Percentiles rank a stretch among this genome's conserved stretches.
Evolutionary conservation across 2,888 invertebrate species (phyloP).

Genomic region (Nineta flava): DNA sequence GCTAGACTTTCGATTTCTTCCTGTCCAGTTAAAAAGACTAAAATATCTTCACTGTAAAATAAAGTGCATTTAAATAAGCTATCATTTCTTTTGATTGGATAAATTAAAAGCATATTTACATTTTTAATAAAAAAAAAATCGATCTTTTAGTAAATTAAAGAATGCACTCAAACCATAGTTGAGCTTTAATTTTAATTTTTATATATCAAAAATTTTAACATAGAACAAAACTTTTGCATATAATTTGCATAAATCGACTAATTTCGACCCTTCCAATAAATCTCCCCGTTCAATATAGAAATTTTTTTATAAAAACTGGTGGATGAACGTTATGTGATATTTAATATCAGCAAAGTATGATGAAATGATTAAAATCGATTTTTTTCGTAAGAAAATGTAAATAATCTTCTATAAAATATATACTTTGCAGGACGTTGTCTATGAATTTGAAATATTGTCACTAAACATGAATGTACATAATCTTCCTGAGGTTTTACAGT

Average conservation of each 20-base stretch:
- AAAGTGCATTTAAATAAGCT: constrained; percentile 8
- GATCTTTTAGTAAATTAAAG: neutral
- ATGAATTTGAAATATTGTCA: constrained; percentile 83
- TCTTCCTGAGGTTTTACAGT: constrained; percentile 58
- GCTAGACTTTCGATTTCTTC: constrained; percentile 89
- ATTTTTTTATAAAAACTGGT: too few relatives aligned
- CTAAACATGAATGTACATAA: constrained; percentile 67
- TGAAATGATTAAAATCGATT: too few relatives aligned
- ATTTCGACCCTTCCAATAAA: too few relatives aligned
- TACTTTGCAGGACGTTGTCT: constrained; percentile 64
- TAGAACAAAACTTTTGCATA: too few relatives aligned
- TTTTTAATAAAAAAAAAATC: neutral
- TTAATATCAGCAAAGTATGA: too few relatives aligned
- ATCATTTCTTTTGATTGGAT: neutral
- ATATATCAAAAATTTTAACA: too few relatives aligned
- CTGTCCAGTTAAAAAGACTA: constrained; percentile 90
- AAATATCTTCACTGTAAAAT: constrained; percentile 63
- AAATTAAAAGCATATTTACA: neutral
- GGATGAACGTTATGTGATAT: too few relatives aligned
- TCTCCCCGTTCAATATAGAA: too few relatives aligned
- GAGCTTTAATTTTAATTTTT: too few relatives aligned
- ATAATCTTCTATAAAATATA: constrained; percentile 19
- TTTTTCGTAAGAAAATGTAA: too few relatives aligned
- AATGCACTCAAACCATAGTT: too few relatives aligned
- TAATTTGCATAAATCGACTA: too few relatives aligned